Conservation (phyloP, 2,888 invertebrate genomes). For the Tigriopus californicus region DNA sequence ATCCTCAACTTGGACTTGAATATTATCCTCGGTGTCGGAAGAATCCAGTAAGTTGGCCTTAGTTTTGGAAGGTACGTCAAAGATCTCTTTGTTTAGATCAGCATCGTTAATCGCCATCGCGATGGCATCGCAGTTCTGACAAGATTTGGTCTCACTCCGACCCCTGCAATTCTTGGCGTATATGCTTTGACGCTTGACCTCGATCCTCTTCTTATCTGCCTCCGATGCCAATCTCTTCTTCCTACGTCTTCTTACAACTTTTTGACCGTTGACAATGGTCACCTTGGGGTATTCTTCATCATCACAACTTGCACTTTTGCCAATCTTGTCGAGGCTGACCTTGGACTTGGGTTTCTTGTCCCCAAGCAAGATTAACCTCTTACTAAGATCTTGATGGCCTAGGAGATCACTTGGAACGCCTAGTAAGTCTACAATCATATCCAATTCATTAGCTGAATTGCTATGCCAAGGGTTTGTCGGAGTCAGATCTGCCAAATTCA, state of each 20-base stretch:
- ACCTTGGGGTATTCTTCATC: neutral
- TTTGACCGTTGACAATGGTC: neutral
- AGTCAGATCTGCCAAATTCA: too few species aligned
- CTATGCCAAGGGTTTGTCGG: too few species aligned
- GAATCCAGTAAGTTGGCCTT: too few species aligned
- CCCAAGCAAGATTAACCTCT: conserved; percentile 1
- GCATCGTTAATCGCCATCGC: neutral
- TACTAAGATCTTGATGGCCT: neutral
- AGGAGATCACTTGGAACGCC: conserved; percentile 14
- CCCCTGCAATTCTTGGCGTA: neutral
- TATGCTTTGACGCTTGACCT: neutral
- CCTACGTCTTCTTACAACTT: neutral
- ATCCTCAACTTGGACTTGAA: conserved; percentile 2
- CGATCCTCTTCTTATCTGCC: neutral
- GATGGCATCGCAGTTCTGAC: neutral
- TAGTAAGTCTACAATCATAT: conserved; percentile 13
- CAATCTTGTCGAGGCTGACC: neutral
- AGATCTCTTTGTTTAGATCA: conserved; percentile 2
- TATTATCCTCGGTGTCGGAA: neutral
- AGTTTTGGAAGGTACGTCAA: neutral
- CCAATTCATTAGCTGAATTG: conserved; percentile 9
- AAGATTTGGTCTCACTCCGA: neutral
- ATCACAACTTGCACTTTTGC: neutral
- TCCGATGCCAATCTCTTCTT: too few species aligned
- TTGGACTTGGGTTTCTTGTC: neutral